Conservation (phyloP, 1,140 invertebrate genomes). For the Belonocnema kinseyi region DNA sequence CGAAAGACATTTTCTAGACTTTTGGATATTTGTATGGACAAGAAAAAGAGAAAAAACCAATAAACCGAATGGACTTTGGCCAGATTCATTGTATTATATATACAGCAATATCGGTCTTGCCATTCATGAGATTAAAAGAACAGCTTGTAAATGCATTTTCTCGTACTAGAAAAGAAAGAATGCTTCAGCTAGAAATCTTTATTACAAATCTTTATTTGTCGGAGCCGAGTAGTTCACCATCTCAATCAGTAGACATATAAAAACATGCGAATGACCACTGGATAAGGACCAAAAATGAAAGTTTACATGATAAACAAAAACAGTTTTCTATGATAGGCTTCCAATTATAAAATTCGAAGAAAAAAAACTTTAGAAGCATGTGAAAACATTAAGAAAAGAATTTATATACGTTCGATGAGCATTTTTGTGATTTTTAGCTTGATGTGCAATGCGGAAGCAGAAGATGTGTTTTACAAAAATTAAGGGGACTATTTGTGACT, state of each 20-base stretch:
- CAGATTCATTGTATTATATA: neutral
- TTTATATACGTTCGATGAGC: no score
- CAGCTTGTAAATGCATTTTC: slow-evolving; percentile 8
- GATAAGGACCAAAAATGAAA: no score
- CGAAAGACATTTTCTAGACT: no score
- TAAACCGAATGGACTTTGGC: slow-evolving; percentile 15
- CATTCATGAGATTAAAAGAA: slow-evolving; percentile 19
- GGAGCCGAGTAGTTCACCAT: neutral
- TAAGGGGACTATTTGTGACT: no score
- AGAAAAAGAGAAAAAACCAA: slow-evolving; percentile 9
- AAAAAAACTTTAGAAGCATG: no score
- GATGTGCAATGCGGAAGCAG: neutral
- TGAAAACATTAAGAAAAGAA: no score
- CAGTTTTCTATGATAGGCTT: no score
- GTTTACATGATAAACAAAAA: no score
- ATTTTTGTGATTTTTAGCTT: no score
- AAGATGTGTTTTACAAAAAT: neutral
- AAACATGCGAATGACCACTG: no score
- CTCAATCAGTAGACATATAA: no score
- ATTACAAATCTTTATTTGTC: slow-evolving; percentile 1
- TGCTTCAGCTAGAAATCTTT: neutral
- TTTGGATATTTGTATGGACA: neutral
- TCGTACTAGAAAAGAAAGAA: neutral
- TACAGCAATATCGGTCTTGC: slow-evolving; percentile 1
- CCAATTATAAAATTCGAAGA: no score